phyloP scores from a whole-genome alignment of 53 echinoderm and acorn worm species.

The Holothuria scabra region DNA sequence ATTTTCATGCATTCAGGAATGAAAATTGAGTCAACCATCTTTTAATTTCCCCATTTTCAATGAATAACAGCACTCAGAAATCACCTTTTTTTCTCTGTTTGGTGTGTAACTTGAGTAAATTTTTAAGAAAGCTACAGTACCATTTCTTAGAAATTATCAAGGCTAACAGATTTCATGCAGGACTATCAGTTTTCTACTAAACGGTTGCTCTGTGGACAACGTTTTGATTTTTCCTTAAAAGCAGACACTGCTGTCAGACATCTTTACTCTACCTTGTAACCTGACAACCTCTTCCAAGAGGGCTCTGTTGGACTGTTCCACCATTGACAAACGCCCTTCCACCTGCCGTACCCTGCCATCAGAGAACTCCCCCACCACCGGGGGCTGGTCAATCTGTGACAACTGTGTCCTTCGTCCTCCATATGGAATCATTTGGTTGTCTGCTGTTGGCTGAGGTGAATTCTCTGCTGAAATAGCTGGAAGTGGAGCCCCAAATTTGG shows the following conservation, averaged over 20 bases:
- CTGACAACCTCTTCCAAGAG: conserved; percentile 93
- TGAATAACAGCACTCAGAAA: too few relatives aligned
- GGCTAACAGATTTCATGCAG: too few relatives aligned
- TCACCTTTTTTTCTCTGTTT: too few relatives aligned
- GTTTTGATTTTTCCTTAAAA: too few relatives aligned
- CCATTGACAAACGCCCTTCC: conserved; percentile 81
- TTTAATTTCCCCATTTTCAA: too few relatives aligned
- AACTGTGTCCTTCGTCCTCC: conserved; percentile 72
- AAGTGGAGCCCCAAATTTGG: conserved; percentile 75
- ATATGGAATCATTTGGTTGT: conserved; percentile 80
- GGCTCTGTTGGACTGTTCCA: conserved; percentile 90
- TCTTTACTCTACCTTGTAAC: conserved; percentile 81
- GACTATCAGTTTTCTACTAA: too few relatives aligned
- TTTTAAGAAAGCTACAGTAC: too few relatives aligned
- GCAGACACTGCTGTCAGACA: too few relatives aligned
- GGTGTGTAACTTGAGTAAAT: too few relatives aligned
- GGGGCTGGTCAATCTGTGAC: conserved; percentile 66
- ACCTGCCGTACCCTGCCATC: conserved; percentile 75
- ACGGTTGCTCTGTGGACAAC: too few relatives aligned
- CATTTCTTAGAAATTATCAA: neutral
- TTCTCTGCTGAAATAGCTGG: conserved; percentile 73
- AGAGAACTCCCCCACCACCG: conserved; percentile 61
- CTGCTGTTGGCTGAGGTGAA: conserved; percentile 79
- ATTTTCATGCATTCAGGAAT: too few relatives aligned
- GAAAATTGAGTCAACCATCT: too few relatives aligned